Evolutionary conservation across 2,797 vertebrate genomes (phyloP), one percentile per base, ranked within the genome.

Genomic region (Xiphophorus birchmanni): DNA sequence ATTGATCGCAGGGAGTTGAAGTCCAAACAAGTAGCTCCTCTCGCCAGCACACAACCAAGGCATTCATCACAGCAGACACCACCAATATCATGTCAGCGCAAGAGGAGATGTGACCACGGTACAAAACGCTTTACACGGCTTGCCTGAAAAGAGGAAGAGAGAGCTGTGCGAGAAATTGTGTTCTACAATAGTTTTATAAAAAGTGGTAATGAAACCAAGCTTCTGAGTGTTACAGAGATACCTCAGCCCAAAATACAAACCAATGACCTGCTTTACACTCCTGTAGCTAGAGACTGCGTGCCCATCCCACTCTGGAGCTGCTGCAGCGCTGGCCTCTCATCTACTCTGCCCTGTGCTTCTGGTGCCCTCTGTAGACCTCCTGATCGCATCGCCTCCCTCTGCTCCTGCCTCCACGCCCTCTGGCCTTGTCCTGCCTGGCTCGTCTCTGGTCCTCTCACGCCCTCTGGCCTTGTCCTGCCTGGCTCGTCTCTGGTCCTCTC

Each of bases 231-330:
- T 88, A 94, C 91, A 94, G 87, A 83, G 80, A 95, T 96, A 97
- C 96, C 94, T 90, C 89, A 90, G 95, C 95, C 95, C 89, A 79
- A 87, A 60, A 96, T 97, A 97, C 96, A 97, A 97, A 97, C 96
- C 94, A 95, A 85, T 5, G 35, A 87, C 90, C 88, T 67, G 80
- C 35, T 91, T 88, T 87, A 87, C 86, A 93, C 81, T 88, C 90
- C 75, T 76, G 91, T 86, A 17, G 94, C 94, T 95, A 95, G 94
- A 82, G 71, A 91, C 56, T 65, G 80, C 42, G 80, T 21, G 42
- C 90, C 88, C 86, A 80, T 89, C 89, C 91, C 92, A 86, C 60
- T 65, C 63, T 93, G 92, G 91, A 91, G 91, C 88, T 87, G 88
- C 80, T 90, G 81, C 90, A 87, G 82, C 78, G 86, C 84, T 84